phyloP scores from a whole-genome alignment of 2,888 invertebrate genomes.

The Mimas tiliae region DNA sequence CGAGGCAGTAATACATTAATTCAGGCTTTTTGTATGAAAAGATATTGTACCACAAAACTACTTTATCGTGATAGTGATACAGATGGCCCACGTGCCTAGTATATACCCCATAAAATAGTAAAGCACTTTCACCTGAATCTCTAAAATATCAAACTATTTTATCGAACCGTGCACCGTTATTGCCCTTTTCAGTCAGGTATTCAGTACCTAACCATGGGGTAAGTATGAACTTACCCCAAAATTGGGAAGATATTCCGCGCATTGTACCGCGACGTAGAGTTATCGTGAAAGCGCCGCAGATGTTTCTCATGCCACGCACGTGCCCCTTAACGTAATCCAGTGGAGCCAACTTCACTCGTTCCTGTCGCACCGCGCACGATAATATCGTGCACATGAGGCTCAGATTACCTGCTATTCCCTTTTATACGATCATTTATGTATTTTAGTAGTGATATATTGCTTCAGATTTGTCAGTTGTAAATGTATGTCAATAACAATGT shows the following conservation, averaged over 20 bases:
- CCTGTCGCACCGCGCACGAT: constrained; percentile 44
- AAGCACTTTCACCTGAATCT: too few species aligned
- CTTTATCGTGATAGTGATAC: background rate
- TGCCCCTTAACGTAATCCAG: constrained; percentile 42
- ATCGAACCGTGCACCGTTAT: too few species aligned
- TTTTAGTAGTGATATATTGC: constrained; percentile 13
- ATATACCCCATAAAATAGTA: too few species aligned
- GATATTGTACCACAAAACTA: too few species aligned
- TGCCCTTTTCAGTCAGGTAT: background rate
- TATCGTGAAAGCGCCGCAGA: constrained; percentile 51
- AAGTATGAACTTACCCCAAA: background rate
- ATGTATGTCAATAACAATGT: too few species aligned
- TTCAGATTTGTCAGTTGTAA: background rate
- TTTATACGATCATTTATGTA: constrained; percentile 34
- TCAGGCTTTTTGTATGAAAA: too few species aligned
- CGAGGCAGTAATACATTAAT: too few species aligned
- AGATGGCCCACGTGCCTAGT: too few species aligned
- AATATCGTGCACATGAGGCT: constrained; percentile 38
- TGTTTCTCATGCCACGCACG: constrained; percentile 55
- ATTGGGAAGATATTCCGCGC: background rate
- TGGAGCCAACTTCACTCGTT: constrained; percentile 33
- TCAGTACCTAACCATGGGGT: background rate
- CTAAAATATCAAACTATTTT: too few species aligned
- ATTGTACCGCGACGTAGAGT: constrained; percentile 34
- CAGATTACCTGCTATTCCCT: constrained; percentile 34